Evolutionary conservation across 1,140 invertebrate species (phyloP), one percentile per base, ranked within the genome.

Genomic region (Drosophila sp.): DNA sequence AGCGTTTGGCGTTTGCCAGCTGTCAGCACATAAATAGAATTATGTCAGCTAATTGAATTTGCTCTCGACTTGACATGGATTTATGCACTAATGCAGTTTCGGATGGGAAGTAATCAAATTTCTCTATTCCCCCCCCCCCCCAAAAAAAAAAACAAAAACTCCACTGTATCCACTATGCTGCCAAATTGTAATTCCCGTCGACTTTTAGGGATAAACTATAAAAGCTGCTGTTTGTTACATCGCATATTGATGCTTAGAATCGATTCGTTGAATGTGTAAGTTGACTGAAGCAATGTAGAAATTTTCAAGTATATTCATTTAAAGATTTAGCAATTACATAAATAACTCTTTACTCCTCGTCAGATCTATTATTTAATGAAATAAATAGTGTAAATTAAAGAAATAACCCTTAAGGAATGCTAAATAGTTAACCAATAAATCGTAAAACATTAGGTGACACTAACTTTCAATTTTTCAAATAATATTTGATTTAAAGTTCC

Each of bases 11-110:
- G 72, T 70, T 83, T 86, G 81, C 81, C 81, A 87, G 80, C 81
- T 86, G 81, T 87, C 82, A 86, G 81, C 81, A 70, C 67, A 77
- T 48, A 86, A 86, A 86, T 86, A 76, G 82, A 86, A 86, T 86
- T 86, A 86, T 86, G 81, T 86, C 82, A 82, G 75, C 81, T 86
- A 86, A 86, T 86, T 86, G 82, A 86, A 86, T 86, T 86, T 78
- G 67, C 76, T 58, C 66, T 78, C 75, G 66, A 84, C 77, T 87
- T 74, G 82, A 87, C 82, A 87, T 87, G 82, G 82, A 82, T 82
- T 87, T 87, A 87, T 86, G 82, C 82, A 72, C 71, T 78, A 86
- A 87, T 76, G 78, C 78, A 82, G 82, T 87, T 82, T 78, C 43
- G 63, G 53, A 34, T 64, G 34, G 56, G 56, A 32, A 40, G 50